Conservation (phyloP, 2,888 invertebrate species). For the Drosophila gaucha region DNA sequence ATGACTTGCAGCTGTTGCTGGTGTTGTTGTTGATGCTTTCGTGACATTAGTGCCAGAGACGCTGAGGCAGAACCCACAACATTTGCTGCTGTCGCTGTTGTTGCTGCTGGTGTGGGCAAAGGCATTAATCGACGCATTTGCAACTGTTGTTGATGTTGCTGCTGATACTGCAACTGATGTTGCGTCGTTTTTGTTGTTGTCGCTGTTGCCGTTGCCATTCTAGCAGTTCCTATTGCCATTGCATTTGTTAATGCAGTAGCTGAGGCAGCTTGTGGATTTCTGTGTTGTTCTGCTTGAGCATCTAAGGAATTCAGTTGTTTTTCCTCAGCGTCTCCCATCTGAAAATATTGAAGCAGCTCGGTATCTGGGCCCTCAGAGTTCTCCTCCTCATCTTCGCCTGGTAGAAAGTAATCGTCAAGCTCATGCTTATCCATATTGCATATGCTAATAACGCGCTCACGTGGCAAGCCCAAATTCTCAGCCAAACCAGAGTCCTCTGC, state of each 20-base stretch:
- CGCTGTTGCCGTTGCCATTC: constrained; percentile 32
- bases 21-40: constrained; percentile 83
- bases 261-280: constrained; percentile 76
- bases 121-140: constrained; percentile 48
- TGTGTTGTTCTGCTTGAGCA: constrained; percentile 79
- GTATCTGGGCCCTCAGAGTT: constrained; percentile 93
- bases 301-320: constrained; percentile 83
- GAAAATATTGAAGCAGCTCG: constrained; percentile 93
- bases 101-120: constrained; percentile 37
- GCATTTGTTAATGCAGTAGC: constrained; percentile 41
- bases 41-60: constrained; percentile 84
- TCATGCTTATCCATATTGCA: constrained; percentile 92
- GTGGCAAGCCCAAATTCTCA: constrained; percentile 86
- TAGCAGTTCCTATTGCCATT: constrained; percentile 26
- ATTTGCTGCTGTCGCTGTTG: constrained; percentile 53
- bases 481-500: constrained; percentile 74
- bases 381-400: constrained; percentile 85
- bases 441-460: constrained; percentile 90
- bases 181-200: constrained; percentile 43
- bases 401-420: constrained; percentile 90
- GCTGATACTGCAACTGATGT: constrained; percentile 44
- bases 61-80: constrained; percentile 84
- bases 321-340: constrained; percentile 85
- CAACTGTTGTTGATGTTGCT: constrained; percentile 38
- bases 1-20: constrained; percentile 45